Evolutionary conservation across 2,888 invertebrate species (phyloP).

Genomic region (Laspeyria flexula): DNA sequence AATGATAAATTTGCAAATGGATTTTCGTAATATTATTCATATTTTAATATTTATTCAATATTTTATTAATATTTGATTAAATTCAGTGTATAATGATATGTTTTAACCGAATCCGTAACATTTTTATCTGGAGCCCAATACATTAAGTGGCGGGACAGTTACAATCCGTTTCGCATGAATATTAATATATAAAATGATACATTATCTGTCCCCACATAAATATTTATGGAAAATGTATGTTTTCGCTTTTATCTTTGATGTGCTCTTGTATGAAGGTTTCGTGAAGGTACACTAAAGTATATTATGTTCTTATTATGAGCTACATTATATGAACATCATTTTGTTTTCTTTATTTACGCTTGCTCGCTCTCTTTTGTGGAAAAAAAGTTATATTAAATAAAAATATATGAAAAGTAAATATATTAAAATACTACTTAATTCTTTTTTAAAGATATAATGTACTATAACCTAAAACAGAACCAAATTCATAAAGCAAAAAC

Average conservation of each 20-base stretch:
- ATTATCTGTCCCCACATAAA: conserved; percentile 53
- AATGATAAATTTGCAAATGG: no score
- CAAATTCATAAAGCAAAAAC: no score
- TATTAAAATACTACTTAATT: no score
- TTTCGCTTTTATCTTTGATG: conserved; percentile 21
- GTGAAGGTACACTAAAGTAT: neutral
- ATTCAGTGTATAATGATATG: conserved; percentile 24
- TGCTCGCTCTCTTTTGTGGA: neutral
- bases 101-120: conserved; percentile 33
- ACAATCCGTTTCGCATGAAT: conserved; percentile 57
- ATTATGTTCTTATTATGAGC: neutral
- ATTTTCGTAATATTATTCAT: no score
- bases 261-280: conserved; percentile 25
- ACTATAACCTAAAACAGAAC: no score
- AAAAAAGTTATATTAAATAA: no score
- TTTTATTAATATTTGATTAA: neutral
- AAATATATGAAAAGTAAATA: no score
- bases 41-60: neutral
- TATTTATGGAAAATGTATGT: conserved; percentile 35
- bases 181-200: conserved; percentile 67
- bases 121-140: conserved; percentile 48
- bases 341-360: neutral
- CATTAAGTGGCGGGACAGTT: conserved; percentile 54
- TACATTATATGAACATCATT: neutral
- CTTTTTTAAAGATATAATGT: no score